Evolutionary conservation across 2,113 vertebrate genomes (phyloP).

Genomic region (Scolopax mira): DNA sequence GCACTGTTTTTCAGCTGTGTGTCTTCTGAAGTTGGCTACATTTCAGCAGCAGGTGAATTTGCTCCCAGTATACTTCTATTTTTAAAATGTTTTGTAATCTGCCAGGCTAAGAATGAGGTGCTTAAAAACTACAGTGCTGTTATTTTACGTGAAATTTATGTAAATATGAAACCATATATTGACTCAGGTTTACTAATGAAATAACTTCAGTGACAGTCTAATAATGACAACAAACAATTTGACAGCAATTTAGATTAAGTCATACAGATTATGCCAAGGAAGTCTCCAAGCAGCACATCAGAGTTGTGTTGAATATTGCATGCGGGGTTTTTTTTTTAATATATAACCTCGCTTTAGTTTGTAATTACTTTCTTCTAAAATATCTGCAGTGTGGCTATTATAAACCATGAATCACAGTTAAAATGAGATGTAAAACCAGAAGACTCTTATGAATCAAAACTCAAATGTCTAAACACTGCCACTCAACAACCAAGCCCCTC

Average conservation of each 20-base stretch:
- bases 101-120: neutral
- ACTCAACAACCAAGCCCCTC: neutral
- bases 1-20: neutral
- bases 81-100: neutral
- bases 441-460: neutral
- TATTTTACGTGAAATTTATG: neutral
- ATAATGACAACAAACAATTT: neutral
- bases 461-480: neutral
- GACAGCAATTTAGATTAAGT: neutral
- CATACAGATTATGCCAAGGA: neutral
- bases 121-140: neutral
- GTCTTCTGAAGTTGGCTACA: neutral
- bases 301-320: neutral
- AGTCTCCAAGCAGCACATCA: neutral
- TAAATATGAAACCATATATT: neutral
- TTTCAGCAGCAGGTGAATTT: constrained; percentile 20
- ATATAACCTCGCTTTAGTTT: neutral
- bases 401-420: neutral
- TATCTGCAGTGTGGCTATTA: neutral
- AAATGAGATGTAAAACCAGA: neutral
- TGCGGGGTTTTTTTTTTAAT: neutral
- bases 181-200: neutral
- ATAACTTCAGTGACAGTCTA: neutral
- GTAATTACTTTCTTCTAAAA: neutral
- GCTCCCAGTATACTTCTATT: neutral